Evolutionary conservation across 2,888 invertebrate species (phyloP).

Genomic region (Latheticus oryzae): DNA sequence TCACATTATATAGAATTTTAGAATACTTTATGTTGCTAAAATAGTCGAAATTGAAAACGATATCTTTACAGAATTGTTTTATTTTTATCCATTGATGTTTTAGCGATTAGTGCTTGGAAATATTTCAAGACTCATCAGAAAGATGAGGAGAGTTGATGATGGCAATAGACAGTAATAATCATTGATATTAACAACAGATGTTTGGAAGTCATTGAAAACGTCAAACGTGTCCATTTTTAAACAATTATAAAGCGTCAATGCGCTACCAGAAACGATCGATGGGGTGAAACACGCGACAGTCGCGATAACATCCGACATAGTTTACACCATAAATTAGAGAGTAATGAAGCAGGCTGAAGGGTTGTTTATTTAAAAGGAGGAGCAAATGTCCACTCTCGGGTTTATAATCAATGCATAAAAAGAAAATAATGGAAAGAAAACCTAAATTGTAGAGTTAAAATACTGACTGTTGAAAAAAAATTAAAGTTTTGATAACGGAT

Average conservation of each 20-base stretch:
- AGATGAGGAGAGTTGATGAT: slow-evolving; percentile 7
- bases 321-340: slow-evolving; percentile 40
- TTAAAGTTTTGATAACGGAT: no score
- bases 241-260: slow-evolving; percentile 57
- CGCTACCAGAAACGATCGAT: slow-evolving; percentile 54
- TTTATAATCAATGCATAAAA: no score
- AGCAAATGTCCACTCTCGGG: background rate
- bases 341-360: slow-evolving; percentile 24
- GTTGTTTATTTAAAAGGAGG: slow-evolving; percentile 11
- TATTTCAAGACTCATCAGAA: slow-evolving; percentile 12
- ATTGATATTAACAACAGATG: slow-evolving; percentile 2
- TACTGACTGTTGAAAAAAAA: no score
- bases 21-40: no score
- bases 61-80: no score
- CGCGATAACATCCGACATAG: slow-evolving; percentile 42
- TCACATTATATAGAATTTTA: no score
- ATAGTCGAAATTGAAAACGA: no score
- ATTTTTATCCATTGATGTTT: no score
- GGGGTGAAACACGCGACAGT: slow-evolving; percentile 52
- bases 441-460: no score
- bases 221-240: slow-evolving; percentile 50
- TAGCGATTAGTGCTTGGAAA: no score
- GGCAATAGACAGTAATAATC: slow-evolving; percentile 10
- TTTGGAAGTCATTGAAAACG: slow-evolving; percentile 39
- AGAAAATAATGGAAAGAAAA: no score